phyloP scores from a whole-genome alignment of 2,113 vertebrate species.

The Austrofundulus limnaeus region DNA sequence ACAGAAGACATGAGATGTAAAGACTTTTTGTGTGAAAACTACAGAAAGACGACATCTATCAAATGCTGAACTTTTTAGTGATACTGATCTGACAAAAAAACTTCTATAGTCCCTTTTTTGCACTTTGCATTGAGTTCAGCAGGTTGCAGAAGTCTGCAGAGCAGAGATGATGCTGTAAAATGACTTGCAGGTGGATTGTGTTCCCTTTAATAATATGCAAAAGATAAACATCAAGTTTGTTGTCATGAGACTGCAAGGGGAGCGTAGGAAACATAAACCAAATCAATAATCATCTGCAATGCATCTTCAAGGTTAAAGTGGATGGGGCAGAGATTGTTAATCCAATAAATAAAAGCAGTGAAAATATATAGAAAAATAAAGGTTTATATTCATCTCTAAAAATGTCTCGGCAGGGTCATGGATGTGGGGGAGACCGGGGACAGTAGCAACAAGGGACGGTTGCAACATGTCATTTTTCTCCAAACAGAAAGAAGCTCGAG shows the following conservation, averaged over 20 bases:
- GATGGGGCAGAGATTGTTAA: conserved; percentile 10
- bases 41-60: too few species aligned
- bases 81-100: too few species aligned
- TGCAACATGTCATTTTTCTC: too few species aligned
- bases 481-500: too few species aligned
- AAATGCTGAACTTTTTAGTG: too few species aligned
- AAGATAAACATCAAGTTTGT: conserved; percentile 7
- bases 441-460: too few species aligned
- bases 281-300: conserved; percentile 15
- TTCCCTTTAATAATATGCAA: conserved; percentile 5
- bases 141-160: not conserved
- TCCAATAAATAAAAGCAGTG: not conserved
- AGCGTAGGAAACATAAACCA: conserved; percentile 25
- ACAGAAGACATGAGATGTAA: not conserved
- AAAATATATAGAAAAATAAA: not conserved
- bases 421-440: too few species aligned
- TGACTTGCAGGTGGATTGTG: conserved; percentile 2
- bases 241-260: conserved; percentile 10
- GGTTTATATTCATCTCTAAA: not conserved
- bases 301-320: conserved; percentile 31
- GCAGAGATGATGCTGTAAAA: conserved; percentile 9
- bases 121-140: not conserved
- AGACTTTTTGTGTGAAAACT: too few species aligned
- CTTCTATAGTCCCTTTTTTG: not conserved
- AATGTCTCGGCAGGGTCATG: too few species aligned